Percentiles rank a stretch among this genome's conserved stretches.
phyloP scores from a whole-genome alignment of 1,140 invertebrate genomes.

The Thalassaphorura encarpata region DNA sequence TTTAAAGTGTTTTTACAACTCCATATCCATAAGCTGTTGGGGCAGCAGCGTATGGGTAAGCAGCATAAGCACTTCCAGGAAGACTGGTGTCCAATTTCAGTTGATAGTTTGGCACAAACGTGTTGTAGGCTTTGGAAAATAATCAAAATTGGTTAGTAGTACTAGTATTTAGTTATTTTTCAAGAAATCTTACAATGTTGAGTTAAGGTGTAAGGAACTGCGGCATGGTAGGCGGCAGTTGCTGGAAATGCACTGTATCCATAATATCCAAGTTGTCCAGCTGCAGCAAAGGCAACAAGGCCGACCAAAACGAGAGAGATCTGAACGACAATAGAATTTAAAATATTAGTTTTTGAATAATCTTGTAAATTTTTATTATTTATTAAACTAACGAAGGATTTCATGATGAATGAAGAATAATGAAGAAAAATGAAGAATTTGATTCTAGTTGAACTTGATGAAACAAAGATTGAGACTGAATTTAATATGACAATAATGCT shows the following conservation, averaged over 20 bases:
- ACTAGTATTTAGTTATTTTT: not conserved
- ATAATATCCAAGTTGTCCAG: slow-evolving; percentile 7
- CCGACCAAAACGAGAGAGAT: slow-evolving; percentile 17
- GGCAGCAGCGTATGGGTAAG: slow-evolving; percentile 20
- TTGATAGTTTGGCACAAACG: slow-evolving; percentile 17
- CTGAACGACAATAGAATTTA: slow-evolving; percentile 7
- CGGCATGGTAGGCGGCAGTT: not conserved
- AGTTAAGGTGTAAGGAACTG: slow-evolving; percentile 7
- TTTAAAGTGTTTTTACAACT: slow-evolving; percentile 13
- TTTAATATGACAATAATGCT: too few relatives aligned
- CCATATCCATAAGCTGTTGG: slow-evolving; percentile 25
- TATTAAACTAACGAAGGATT: slow-evolving; percentile 11
- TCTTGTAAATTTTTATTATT: not conserved
- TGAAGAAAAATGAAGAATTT: too few relatives aligned
- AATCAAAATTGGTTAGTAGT: not conserved
- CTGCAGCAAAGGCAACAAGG: slow-evolving; percentile 11
- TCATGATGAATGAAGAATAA: slow-evolving; percentile 22
- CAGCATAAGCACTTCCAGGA: slow-evolving; percentile 18
- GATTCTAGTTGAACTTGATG: too few relatives aligned
- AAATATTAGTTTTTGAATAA: not conserved
- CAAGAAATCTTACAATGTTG: slow-evolving; percentile 3
- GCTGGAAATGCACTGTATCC: not conserved
- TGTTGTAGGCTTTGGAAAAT: slow-evolving; percentile 11
- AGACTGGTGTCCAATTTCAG: slow-evolving; percentile 21
- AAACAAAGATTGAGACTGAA: too few relatives aligned